phyloP scores from a whole-genome alignment of 2,888 invertebrate species.

The Nephrotoma flavescens region DNA sequence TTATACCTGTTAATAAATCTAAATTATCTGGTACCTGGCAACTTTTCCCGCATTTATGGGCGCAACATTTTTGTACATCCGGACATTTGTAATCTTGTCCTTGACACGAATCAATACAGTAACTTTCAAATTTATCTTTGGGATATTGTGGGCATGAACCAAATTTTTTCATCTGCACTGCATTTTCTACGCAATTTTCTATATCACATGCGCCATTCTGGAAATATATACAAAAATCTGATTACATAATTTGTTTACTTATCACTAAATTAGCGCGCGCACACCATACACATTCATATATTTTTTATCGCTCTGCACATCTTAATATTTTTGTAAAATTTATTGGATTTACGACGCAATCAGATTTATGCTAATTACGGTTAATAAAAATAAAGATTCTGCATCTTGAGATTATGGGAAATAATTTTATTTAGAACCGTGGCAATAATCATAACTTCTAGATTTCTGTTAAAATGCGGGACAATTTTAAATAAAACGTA shows the following conservation, averaged over 20 bases:
- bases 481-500: too few relatives aligned
- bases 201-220: background rate
- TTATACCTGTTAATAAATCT: constrained; percentile 24
- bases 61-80: constrained; percentile 53
- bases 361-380: background rate
- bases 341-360: background rate
- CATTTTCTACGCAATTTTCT: background rate
- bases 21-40: constrained; percentile 50
- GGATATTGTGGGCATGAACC: constrained; percentile 23
- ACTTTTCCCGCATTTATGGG: constrained; percentile 48
- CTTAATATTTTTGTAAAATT: background rate
- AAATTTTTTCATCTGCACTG: constrained; percentile 16
- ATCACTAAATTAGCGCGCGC: too few relatives aligned
- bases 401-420: too few relatives aligned
- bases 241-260: background rate
- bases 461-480: background rate
- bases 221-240: background rate
- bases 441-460: background rate
- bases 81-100: constrained; percentile 48
- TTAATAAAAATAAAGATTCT: background rate
- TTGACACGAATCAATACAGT: constrained; percentile 25
- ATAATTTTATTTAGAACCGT: background rate
- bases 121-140: constrained; percentile 16
- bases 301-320: background rate
- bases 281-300: too few relatives aligned